These are phyloP conservation scores for Eueremaeus valkanovi DNA, from an alignment of 2,888 invertebrate species.

Conservation along the genomic window DNA sequence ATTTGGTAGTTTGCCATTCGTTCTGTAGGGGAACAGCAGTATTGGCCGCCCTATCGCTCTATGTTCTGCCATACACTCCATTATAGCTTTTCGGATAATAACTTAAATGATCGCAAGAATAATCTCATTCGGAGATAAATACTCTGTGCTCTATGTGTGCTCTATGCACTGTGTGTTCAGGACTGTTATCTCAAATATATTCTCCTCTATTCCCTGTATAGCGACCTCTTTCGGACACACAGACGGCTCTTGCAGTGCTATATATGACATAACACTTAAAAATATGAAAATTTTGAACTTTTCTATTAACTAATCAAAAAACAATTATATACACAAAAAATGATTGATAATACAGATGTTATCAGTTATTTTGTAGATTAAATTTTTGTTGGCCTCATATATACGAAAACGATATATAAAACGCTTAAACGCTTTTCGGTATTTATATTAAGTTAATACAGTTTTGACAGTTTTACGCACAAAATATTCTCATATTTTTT, in stretches of 20 bases:
- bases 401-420: not conserved
- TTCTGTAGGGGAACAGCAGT: not conserved
- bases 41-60: not conserved
- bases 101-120: conserved; percentile 33
- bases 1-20: conserved; percentile 31
- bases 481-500: conserved; percentile 2
- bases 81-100: conserved; percentile 29
- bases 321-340: conserved; percentile 30
- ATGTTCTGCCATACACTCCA: conserved; percentile 14
- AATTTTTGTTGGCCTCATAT: not conserved
- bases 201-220: not conserved
- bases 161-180: not conserved
- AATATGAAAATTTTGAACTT: not conserved
- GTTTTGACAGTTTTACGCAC: conserved; percentile 32
- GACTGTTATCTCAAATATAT: not conserved
- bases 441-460: conserved; percentile 35
- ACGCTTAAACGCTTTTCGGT: conserved; percentile 15
- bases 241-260: not conserved
- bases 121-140: conserved; percentile 26
- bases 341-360: conserved; percentile 32
- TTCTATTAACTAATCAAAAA: conserved; percentile 18
- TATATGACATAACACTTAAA: conserved; percentile 10
- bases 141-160: not conserved
- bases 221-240: conserved; percentile 5
- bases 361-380: conserved; percentile 17